Evolutionary conservation across 2,888 invertebrate genomes (phyloP).

Genomic region (Mimas tiliae): DNA sequence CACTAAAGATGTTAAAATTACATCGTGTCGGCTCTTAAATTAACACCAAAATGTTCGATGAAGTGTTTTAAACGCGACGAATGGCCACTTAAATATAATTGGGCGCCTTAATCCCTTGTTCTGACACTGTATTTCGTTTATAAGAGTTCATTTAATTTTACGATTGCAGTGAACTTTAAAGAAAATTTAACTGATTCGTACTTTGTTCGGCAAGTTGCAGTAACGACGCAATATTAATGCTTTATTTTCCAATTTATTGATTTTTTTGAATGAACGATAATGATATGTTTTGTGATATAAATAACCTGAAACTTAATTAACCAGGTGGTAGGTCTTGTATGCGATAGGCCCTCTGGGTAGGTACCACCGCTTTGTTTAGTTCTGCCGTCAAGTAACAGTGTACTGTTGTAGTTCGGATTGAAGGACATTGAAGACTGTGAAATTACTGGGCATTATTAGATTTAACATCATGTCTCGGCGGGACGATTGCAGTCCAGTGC

Average conservation of each 20-base stretch:
- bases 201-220: neutral
- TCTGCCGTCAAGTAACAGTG: too few species aligned
- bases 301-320: neutral
- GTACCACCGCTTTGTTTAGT: too few species aligned
- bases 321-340: neutral
- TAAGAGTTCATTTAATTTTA: slow-evolving; percentile 50
- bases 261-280: slow-evolving; percentile 1
- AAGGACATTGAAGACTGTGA: too few species aligned
- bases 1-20: slow-evolving; percentile 22
- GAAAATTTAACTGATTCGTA: slow-evolving; percentile 33
- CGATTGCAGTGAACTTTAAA: slow-evolving; percentile 51
- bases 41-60: slow-evolving; percentile 14
- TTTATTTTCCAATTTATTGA: slow-evolving; percentile 7
- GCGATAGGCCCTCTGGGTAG: too few species aligned
- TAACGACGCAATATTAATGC: slow-evolving; percentile 3
- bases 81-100: slow-evolving; percentile 25
- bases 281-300: neutral
- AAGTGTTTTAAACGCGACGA: slow-evolving; percentile 20
- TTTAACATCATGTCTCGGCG: too few species aligned
- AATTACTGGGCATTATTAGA: too few species aligned
- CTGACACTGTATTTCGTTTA: slow-evolving; percentile 28
- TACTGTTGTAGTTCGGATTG: too few species aligned
- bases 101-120: slow-evolving; percentile 26
- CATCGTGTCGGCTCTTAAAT: slow-evolving; percentile 19
- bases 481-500: too few species aligned